Evolutionary conservation across 2,113 vertebrate species (phyloP).

Genomic region (Ammodytes dubius): DNA sequence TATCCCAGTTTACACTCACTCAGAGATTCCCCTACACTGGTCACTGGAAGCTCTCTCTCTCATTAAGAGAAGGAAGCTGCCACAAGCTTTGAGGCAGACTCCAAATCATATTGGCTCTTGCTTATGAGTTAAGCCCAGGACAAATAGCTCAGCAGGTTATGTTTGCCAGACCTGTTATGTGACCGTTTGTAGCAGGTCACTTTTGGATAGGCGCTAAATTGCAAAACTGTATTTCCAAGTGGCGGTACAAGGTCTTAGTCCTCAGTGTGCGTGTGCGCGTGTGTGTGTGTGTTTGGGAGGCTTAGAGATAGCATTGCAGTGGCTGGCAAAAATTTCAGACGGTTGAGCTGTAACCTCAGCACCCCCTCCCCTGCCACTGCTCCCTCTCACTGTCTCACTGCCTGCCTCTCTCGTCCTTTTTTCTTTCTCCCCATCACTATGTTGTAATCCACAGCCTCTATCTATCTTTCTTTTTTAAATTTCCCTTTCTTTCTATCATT

Average conservation of each 20-base stretch:
- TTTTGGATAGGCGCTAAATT: constrained; percentile 50
- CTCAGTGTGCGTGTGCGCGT: constrained; percentile 35
- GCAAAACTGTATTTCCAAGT: constrained; percentile 59
- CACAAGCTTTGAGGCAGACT: constrained; percentile 31
- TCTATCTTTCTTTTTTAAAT: not conserved
- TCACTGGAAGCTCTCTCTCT: constrained; percentile 19
- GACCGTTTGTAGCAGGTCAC: constrained; percentile 53
- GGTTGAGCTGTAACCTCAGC: constrained; percentile 59
- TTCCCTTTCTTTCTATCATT: not conserved
- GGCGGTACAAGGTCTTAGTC: constrained; percentile 41
- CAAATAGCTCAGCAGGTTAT: constrained; percentile 56
- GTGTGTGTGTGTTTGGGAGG: constrained; percentile 41
- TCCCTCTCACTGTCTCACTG: constrained; percentile 19
- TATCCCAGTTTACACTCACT: not conserved
- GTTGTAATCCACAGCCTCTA: constrained; percentile 57
- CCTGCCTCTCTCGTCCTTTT: constrained; percentile 31
- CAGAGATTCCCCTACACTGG: constrained; percentile 1
- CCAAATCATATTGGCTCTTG: constrained; percentile 51
- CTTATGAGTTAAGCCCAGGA: constrained; percentile 47
- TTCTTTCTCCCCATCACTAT: constrained; percentile 48
- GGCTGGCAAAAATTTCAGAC: constrained; percentile 62
- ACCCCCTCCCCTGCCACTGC: not conserved
- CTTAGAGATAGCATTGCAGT: constrained; percentile 52
- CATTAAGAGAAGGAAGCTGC: constrained; percentile 34
- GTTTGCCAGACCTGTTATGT: constrained; percentile 35